A percentile compares a stretch with the other conserved stretches of the same genome.
These are phyloP conservation scores for Dryobotodes eremita DNA, from an alignment of 2,888 invertebrate genomes.

Conservation along the genomic window DNA sequence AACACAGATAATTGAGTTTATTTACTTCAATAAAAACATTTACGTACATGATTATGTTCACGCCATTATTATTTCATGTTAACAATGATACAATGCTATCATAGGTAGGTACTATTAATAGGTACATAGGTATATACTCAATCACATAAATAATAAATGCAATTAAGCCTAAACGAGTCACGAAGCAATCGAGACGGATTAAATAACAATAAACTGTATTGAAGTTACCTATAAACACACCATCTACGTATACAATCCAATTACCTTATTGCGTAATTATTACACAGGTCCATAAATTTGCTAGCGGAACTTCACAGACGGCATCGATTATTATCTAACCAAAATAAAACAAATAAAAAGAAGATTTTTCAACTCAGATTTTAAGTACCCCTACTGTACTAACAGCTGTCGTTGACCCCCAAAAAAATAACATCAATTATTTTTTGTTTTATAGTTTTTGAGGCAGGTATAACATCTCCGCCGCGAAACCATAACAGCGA, in stretches of 20 bases:
- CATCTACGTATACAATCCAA: not conserved
- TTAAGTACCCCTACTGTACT: not conserved
- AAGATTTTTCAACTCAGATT: not conserved
- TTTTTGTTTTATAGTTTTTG: no score
- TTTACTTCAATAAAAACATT: conserved; percentile 24
- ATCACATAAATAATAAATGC: not conserved
- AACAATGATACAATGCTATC: conserved; percentile 11
- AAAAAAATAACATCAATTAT: not conserved
- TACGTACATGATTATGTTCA: not conserved
- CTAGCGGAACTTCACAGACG: not conserved
- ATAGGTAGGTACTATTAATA: not conserved
- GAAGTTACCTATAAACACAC: not conserved
- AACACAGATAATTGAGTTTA: conserved; percentile 17
- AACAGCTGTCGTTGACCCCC: not conserved
- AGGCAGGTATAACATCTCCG: no score
- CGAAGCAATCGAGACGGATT: conserved; percentile 10
- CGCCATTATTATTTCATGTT: not conserved
- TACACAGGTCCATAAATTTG: not conserved
- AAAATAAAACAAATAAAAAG: no score
- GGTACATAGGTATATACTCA: not conserved
- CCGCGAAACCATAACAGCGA: no score
- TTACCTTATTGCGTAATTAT: not conserved
- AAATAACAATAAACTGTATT: conserved; percentile 34
- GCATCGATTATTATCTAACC: not conserved
- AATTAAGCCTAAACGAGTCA: conserved; percentile 23